Percentiles rank a stretch among this genome's conserved stretches.
phyloP scores from a whole-genome alignment of 2,797 vertebrate genomes.

The Sebastolobus altivelis region DNA sequence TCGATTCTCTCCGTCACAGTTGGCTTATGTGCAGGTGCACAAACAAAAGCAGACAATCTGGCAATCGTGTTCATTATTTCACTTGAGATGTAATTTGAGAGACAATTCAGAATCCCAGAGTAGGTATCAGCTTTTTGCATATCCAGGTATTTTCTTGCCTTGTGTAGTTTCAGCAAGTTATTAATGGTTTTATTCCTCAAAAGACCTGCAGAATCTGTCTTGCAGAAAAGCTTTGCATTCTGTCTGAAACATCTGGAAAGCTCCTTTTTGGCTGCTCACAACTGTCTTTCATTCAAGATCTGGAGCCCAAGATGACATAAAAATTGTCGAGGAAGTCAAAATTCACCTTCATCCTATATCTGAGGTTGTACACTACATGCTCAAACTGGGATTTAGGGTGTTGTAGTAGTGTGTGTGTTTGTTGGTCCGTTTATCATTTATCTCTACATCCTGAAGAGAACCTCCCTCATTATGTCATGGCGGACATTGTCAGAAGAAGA shows the following conservation, averaged over 20 bases:
- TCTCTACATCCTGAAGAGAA: conserved; percentile 60
- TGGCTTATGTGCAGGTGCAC: fast-evolving
- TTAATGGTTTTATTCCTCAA: conserved; percentile 31
- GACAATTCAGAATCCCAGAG: conserved; percentile 63
- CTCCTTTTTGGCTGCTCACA: conserved; percentile 52
- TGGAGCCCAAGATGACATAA: conserved; percentile 70
- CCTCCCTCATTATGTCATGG: conserved; percentile 57
- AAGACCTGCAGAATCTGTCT: conserved; percentile 52
- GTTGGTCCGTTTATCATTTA: background rate
- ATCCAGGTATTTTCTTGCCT: conserved; percentile 59
- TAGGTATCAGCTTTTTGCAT: conserved; percentile 69
- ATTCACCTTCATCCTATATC: conserved; percentile 70
- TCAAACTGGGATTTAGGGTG: conserved; percentile 51
- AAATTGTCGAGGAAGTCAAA: conserved; percentile 71
- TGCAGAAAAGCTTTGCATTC: conserved; percentile 74
- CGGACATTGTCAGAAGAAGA: conserved; percentile 51
- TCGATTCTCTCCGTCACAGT: conserved; percentile 64
- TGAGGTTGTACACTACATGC: conserved; percentile 63
- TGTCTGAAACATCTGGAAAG: conserved; percentile 64
- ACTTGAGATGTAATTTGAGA: conserved; percentile 24
- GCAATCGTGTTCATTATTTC: conserved; percentile 52
- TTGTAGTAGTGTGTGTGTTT: conserved; percentile 57
- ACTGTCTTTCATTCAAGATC: conserved; percentile 58
- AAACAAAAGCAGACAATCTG: background rate
- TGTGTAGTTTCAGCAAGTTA: conserved; percentile 8